Percentiles rank a stretch among this genome's conserved stretches.
These are phyloP conservation scores for Siphamia tubifer DNA, from an alignment of 2,113 vertebrate genomes.

Conservation along the genomic window DNA sequence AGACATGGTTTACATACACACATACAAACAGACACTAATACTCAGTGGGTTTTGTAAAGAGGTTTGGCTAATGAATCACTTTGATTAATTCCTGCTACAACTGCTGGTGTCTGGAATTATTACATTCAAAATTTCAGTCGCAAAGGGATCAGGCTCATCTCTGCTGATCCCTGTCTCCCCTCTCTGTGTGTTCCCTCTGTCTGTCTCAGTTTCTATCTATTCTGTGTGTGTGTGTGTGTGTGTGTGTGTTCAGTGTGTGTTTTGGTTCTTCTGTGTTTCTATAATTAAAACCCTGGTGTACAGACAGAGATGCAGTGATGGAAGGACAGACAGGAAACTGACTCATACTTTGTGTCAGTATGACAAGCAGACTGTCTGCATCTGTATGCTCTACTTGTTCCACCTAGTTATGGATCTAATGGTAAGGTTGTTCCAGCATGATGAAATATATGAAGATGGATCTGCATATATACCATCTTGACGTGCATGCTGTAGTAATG, in stretches of 20 bases:
- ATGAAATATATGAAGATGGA: slow-evolving; percentile 39
- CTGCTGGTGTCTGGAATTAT: slow-evolving; percentile 42
- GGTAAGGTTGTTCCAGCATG: slow-evolving; percentile 39
- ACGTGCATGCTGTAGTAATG: not conserved
- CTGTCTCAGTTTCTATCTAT: slow-evolving; percentile 19
- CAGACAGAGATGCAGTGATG: slow-evolving; percentile 37
- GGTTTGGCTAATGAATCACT: slow-evolving; percentile 43
- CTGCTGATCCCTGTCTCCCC: slow-evolving; percentile 25
- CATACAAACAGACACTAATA: slow-evolving; percentile 19
- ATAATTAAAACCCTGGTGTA: slow-evolving; percentile 69
- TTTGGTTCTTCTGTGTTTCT: slow-evolving; percentile 47
- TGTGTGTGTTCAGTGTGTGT: slow-evolving; percentile 14
- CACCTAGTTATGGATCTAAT: slow-evolving; percentile 42
- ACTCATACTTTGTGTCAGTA: slow-evolving; percentile 41
- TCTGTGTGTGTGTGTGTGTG: slow-evolving; percentile 3
- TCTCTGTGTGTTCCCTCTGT: slow-evolving; percentile 10
- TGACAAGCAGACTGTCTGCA: slow-evolving; percentile 25
- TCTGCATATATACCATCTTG: slow-evolving; percentile 2
- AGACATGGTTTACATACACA: slow-evolving; percentile 12
- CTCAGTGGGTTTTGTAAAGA: slow-evolving; percentile 33
- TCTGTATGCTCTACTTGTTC: slow-evolving; percentile 35
- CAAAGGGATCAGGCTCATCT: slow-evolving; percentile 27
- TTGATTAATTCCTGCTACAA: slow-evolving; percentile 46
- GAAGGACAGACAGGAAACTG: slow-evolving; percentile 46
- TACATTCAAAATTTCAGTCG: slow-evolving; percentile 52